Base-by-base conservation (phyloP, 2,888 invertebrate species). In the Panopea generosa region DNA sequence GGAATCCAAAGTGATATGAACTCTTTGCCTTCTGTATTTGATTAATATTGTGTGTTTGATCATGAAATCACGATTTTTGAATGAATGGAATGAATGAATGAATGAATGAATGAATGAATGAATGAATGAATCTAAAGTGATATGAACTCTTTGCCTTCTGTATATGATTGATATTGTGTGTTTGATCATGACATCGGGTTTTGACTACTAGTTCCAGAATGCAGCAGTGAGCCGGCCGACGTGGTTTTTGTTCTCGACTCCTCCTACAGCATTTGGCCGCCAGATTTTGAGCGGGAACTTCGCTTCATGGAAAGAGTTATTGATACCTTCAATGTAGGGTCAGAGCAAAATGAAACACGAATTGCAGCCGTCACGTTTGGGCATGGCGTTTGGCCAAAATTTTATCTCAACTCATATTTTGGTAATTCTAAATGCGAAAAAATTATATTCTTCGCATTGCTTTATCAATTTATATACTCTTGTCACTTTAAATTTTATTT, bases 241-340 rank as follows among this genome's bases (percentile, higher is more conserved):
- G 63, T 86, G 0, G 83, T 90, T 22, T 88, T 86, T 71, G 76
- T 86, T 7, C 70, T 88, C 50, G 87, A 87, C 73, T 82, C 86
- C 0, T 90, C 90, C 1, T 83, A 78, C 40, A 90, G 89, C 67
- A 90, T 90, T 49, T 89, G 88, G 87, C 72, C 70, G 0, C 81
- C 79, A 6, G 87, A 91, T 65, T 91, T 89, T 73, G 60, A 80
- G 26, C 76, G 82, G n/a, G 89, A 88, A 72, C 57, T 86, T 9
- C 60, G 70, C 43, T 90, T 90, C 59, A 79, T 89, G 20, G 77
- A 84, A 20, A 77, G 80, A 22, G 84, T 89, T 7, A 79, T 86
- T 9, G 53, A 73, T 14, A 74, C 82, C 16, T 87, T 88, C 56
- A 79, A 88, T 60, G 73, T 88, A n/a, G 87, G 86, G 6, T 75